A percentile compares a stretch with the other conserved stretches of the same genome.
phyloP scores from a whole-genome alignment of 2,113 vertebrate genomes.

The Syngnathus floridae region DNA sequence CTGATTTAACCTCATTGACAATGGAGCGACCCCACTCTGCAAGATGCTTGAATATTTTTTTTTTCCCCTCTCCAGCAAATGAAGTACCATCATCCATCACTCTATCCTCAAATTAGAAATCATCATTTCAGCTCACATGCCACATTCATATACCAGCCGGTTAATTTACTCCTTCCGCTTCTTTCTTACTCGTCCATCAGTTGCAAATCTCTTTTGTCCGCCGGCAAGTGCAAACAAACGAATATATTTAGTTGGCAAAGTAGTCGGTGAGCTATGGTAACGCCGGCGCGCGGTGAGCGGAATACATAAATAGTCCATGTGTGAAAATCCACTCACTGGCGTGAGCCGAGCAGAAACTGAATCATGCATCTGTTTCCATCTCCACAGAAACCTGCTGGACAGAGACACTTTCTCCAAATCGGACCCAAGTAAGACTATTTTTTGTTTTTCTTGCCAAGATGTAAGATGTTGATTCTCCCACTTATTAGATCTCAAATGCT shows the following conservation, averaged over 20 bases:
- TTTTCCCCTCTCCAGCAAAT: no score
- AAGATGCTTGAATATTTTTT: not conserved
- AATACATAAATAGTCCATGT: constrained; percentile 19
- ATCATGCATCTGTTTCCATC: constrained; percentile 28
- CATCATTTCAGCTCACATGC: constrained; percentile 5
- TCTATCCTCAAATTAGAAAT: constrained; percentile 20
- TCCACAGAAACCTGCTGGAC: constrained; percentile 80
- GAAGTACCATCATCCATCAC: not conserved
- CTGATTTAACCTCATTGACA: constrained; percentile 18
- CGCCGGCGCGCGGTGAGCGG: not conserved
- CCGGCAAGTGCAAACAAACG: not conserved
- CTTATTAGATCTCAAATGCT: no score
- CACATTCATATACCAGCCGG: constrained; percentile 10
- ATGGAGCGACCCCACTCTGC: constrained; percentile 2
- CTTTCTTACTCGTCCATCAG: no score
- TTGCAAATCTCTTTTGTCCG: not conserved
- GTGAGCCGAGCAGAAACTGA: not conserved
- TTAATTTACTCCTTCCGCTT: not conserved
- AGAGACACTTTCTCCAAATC: constrained; percentile 95
- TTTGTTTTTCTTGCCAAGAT: not conserved
- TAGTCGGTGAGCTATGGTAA: not conserved
- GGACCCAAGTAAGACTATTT: constrained; percentile 81
- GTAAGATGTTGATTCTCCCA: no score
- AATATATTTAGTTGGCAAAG: not conserved
- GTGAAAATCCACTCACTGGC: constrained; percentile 5